These are phyloP conservation scores for Campopleginae sp. DNA, from an alignment of 2,888 invertebrate species.

Conservation along the genomic window DNA sequence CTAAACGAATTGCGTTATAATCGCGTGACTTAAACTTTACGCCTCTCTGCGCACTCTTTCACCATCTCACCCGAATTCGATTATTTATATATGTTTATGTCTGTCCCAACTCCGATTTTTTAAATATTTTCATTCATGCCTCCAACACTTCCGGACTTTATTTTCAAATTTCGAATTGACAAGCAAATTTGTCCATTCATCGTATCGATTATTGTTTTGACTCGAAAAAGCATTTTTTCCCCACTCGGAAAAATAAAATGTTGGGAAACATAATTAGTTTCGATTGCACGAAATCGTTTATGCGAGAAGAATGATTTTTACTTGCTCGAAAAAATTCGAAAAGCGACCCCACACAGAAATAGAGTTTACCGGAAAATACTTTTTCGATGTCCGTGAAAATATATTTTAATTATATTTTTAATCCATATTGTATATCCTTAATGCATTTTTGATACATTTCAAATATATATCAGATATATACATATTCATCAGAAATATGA, in stretches of 20 bases:
- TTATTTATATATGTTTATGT: conserved; percentile 8
- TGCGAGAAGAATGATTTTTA: not conserved
- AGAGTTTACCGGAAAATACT: no score
- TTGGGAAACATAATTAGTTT: not conserved
- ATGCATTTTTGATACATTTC: no score
- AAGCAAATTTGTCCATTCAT: not conserved
- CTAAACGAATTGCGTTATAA: conserved; percentile 51
- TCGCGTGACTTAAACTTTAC: conserved; percentile 59
- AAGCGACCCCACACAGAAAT: no score
- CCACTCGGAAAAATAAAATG: not conserved
- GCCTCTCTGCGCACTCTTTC: conserved; percentile 24
- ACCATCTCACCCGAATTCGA: conserved; percentile 16
- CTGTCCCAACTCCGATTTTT: conserved; percentile 10
- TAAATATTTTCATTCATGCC: not conserved
- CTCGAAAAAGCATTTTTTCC: not conserved
- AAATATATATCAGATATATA: no score
- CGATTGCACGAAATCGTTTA: not conserved
- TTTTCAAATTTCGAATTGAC: not conserved
- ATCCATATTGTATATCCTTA: no score
- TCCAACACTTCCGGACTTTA: not conserved
- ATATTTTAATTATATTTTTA: no score
- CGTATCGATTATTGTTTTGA: not conserved
- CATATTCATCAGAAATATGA: no score
- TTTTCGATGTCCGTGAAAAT: no score
- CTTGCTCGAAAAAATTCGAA: not conserved